Evolutionary conservation across 1,140 invertebrate species (phyloP).

Genomic region (Drosophila auraria): DNA sequence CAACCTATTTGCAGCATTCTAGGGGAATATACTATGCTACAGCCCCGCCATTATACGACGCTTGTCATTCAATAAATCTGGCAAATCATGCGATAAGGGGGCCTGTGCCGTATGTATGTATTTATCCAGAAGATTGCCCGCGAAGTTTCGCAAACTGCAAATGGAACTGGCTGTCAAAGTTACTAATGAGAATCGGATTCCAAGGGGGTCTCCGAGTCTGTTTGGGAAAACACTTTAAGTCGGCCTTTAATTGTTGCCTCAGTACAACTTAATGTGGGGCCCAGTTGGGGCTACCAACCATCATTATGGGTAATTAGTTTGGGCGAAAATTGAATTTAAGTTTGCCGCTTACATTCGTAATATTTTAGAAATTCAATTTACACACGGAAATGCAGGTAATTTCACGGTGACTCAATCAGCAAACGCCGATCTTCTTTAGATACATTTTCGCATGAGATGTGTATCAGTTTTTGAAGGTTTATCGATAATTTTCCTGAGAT

Average conservation of each 20-base stretch:
- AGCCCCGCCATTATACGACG: conserved; percentile 16
- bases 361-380: conserved; percentile 21
- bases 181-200: conserved; percentile 41
- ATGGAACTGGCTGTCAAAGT: conserved; percentile 48
- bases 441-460: background rate
- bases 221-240: conserved; percentile 20
- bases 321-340: conserved; percentile 14
- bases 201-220: conserved; percentile 5
- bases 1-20: conserved; percentile 56
- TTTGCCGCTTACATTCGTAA: conserved; percentile 7
- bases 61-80: conserved; percentile 75
- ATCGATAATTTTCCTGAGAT: too few species aligned
- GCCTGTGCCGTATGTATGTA: background rate
- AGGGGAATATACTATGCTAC: background rate
- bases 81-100: conserved; percentile 68
- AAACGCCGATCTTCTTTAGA: background rate
- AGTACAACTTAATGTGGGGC: conserved; percentile 13
- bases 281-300: background rate
- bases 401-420: conserved; percentile 6
- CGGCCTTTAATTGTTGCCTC: conserved; percentile 29
- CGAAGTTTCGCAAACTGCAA: conserved; percentile 52
- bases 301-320: conserved; percentile 36
- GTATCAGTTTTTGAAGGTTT: background rate
- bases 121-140: conserved; percentile 48
- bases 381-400: conserved; percentile 3